Evolutionary conservation across 2,113 vertebrate genomes (phyloP).

Genomic region (Mus spicilegus): DNA sequence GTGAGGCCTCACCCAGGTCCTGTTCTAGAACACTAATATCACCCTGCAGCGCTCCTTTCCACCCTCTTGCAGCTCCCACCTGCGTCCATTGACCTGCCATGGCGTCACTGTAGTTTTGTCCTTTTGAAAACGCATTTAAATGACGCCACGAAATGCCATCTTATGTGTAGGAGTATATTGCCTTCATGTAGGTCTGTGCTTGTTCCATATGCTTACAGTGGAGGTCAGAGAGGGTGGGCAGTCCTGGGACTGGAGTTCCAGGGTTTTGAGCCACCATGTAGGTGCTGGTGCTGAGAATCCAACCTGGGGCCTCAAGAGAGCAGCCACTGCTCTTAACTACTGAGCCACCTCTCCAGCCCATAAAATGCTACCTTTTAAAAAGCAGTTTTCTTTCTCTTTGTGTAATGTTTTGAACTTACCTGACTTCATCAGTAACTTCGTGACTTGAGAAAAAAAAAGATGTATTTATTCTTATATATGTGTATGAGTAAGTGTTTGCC

Average conservation of each 20-base stretch:
- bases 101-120: constrained; percentile 1
- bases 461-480: neutral
- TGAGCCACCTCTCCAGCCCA: neutral
- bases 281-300: neutral
- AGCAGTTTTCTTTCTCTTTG: constrained; percentile 14
- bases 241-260: neutral
- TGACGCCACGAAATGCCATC: neutral
- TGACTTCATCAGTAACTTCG: neutral
- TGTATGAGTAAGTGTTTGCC: neutral
- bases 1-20: neutral
- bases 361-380: neutral
- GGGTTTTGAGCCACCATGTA: neutral
- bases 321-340: neutral
- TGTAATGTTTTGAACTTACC: neutral
- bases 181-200: neutral
- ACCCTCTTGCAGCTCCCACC: neutral
- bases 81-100: neutral
- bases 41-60: neutral
- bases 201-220: neutral
- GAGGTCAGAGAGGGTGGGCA: neutral
- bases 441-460: neutral
- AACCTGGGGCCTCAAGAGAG: neutral
- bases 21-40: neutral
- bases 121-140: constrained; percentile 39
- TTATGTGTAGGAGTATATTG: neutral